Conservation (phyloP, 2,113 vertebrate genomes). For the Mormyrus iriodes region DNA sequence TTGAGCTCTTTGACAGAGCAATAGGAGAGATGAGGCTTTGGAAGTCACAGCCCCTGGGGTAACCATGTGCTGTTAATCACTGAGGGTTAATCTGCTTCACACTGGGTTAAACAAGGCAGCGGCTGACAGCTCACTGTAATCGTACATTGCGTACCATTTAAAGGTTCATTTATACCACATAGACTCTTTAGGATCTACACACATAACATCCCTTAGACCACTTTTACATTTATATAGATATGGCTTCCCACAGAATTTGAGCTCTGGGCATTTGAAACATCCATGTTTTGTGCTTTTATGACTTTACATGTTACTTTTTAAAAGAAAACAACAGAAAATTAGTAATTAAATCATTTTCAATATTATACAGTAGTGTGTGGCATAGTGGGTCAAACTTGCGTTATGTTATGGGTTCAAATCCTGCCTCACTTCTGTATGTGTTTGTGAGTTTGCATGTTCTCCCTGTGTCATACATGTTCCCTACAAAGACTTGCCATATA, state of each 20-base stretch:
- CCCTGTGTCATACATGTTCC: neutral
- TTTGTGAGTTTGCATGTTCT: neutral
- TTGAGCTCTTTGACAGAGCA: neutral
- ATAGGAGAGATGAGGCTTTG: neutral
- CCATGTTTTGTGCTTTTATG: no score
- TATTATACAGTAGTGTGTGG: neutral
- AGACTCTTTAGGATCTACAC: neutral
- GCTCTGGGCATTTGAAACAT: neutral
- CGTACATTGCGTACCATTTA: neutral
- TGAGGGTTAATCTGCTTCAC: neutral
- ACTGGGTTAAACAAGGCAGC: neutral
- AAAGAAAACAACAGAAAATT: neutral
- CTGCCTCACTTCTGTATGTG: neutral
- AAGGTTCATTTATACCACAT: neutral
- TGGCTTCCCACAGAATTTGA: neutral
- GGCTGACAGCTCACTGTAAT: neutral
- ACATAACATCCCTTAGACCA: neutral
- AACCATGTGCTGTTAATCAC: neutral
- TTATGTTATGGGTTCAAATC: neutral
- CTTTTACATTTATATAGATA: neutral
- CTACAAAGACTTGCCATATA: neutral
- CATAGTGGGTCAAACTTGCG: no score
- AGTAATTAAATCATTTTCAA: neutral
- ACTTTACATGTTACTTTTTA: neutral
- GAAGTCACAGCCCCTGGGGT: neutral